Base-by-base conservation (phyloP, 2,113 vertebrate genomes). In the Hippocampus zosterae region DNA sequence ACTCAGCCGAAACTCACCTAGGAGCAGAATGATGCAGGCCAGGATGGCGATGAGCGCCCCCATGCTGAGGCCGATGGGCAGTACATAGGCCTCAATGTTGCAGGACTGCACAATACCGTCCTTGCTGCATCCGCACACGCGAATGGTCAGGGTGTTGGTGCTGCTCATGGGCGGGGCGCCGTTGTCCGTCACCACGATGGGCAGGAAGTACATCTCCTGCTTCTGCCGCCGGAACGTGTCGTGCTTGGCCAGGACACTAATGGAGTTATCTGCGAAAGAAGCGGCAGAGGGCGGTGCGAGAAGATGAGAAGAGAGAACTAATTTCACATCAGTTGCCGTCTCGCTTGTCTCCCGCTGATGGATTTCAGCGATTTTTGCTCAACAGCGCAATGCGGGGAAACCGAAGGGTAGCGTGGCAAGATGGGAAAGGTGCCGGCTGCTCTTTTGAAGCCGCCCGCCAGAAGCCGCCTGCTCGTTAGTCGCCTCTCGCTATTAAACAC, bases 41-140 rank as follows among this genome's bases (percentile, higher is more conserved):
- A 99, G 88, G 85, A 99, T 98, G 62, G 97, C 97, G 70, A 99
- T 99, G 71, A 99, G 92, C 37, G 97, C 97, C 42, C 97, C 97
- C 96, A 98, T 98, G 76, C 97, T 99, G 75, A 99, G 95, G 27
- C 96, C 97, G n/a, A 98, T 98, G 0, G 96, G 96, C 66, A 99
- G 91, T 25, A 98, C 94, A 1, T 95, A 98, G 50, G 97, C 97
- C 89, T 98, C 96, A 0, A 93, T 95, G 0, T 97, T 99, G 79
- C 97, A 99, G 27, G 97, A 98, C 88, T 98, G 96, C 18, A 98
- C 95, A 0, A 87, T 87, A 0, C 96, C 96, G 0, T 98, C 96
- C 40, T 82, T 95, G 88, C 95, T 98, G 87, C 97, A 99, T 40
- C 97, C 97, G 16, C 97, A 99, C 52, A 99, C 96, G 1, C 96